These are phyloP conservation scores for Sesamia inferens DNA, from an alignment of 2,888 invertebrate genomes.

Conservation along the genomic window DNA sequence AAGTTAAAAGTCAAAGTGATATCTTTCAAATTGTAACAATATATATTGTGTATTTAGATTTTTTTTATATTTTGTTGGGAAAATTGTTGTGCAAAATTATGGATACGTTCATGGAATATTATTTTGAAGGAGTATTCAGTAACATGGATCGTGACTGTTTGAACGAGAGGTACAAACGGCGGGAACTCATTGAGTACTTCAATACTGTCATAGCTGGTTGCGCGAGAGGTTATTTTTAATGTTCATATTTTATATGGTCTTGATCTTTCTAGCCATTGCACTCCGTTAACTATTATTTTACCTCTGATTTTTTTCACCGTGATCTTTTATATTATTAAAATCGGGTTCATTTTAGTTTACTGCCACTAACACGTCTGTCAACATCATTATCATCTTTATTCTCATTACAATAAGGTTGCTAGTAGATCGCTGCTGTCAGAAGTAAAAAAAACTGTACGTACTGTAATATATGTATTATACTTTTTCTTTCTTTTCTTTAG, in stretches of 20 bases:
- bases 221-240: slow-evolving; percentile 84
- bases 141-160: slow-evolving; percentile 93
- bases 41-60: not conserved
- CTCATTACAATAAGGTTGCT: not conserved
- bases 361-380: not conserved
- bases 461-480: too few species aligned
- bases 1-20: slow-evolving; percentile 56
- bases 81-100: slow-evolving; percentile 80
- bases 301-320: not conserved
- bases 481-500: too few species aligned
- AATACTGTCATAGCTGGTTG: slow-evolving; percentile 94
- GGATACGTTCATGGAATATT: slow-evolving; percentile 95
- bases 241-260: not conserved
- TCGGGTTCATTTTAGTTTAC: not conserved
- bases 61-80: not conserved
- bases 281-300: not conserved
- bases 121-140: slow-evolving; percentile 94
- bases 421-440: not conserved
- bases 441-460: not conserved
- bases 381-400: not conserved
- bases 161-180: slow-evolving; percentile 92
- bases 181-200: slow-evolving; percentile 94
- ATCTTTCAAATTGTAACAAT: slow-evolving; percentile 14
- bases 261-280: too few species aligned
- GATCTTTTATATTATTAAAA: not conserved